Conservation (phyloP, 64 coral and sea anemone species). For the Trachythela sp. region DNA sequence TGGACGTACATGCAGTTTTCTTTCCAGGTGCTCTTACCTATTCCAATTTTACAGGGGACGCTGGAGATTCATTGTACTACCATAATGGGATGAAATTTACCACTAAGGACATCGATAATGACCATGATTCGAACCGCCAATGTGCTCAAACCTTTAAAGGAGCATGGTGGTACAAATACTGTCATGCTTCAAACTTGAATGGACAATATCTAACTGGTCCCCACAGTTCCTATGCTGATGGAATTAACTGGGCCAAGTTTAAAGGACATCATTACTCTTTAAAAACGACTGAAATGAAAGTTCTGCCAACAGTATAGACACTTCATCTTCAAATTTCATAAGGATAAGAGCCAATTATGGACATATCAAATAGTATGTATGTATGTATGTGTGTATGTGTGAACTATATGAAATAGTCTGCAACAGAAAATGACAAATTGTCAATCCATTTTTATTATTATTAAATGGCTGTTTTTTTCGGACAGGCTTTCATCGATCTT, state of each 20-base stretch:
- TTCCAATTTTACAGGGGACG: not conserved
- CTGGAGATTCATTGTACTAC: not conserved
- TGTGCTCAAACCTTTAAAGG: not conserved
- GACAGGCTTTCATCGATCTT: too few relatives aligned
- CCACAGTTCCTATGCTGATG: not conserved
- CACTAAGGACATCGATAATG: not conserved
- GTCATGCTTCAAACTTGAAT: not conserved
- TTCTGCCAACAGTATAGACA: not conserved
- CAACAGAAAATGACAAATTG: too few relatives aligned
- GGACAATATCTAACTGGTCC: not conserved
- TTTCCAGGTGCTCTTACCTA: too few relatives aligned
- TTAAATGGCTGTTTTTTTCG: too few relatives aligned
- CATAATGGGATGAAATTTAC: not conserved
- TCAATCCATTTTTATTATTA: too few relatives aligned
- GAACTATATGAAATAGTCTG: too few relatives aligned
- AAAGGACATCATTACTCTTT: not conserved
- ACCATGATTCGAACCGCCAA: not conserved
- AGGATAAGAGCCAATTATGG: too few relatives aligned
- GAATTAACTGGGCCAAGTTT: not conserved
- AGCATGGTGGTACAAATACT: not conserved
- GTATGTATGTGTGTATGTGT: too few relatives aligned
- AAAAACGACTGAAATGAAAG: not conserved
- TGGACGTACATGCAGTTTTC: too few relatives aligned
- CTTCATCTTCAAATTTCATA: too few relatives aligned
- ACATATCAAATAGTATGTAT: too few relatives aligned